phyloP scores from a whole-genome alignment of 1,140 invertebrate genomes.

The Zaprionus camerounensis region DNA sequence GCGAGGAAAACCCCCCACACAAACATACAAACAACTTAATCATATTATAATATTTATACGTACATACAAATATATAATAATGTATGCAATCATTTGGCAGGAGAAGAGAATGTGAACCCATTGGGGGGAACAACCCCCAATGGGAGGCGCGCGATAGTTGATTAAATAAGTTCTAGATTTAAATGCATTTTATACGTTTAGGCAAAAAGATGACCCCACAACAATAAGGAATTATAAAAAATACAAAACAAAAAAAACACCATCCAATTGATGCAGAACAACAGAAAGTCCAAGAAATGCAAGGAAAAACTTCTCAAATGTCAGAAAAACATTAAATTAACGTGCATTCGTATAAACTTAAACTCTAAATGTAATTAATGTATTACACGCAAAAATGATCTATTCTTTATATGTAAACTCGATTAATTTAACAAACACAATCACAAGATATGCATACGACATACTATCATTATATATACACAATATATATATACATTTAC shows the following conservation, averaged over 20 bases:
- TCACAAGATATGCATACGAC: constrained; percentile 1
- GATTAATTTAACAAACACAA: constrained; percentile 30
- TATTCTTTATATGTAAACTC: constrained; percentile 27
- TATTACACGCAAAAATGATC: constrained; percentile 30
- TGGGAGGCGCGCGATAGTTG: constrained; percentile 42
- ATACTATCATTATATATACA: constrained; percentile 16
- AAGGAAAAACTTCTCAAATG: constrained; percentile 8
- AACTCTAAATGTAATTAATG: constrained; percentile 19
- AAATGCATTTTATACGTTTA: constrained; percentile 77
- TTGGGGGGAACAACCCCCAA: neutral
- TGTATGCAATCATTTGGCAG: constrained; percentile 15
- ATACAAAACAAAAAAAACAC: neutral
- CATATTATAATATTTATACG: constrained; percentile 27
- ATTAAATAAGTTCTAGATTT: constrained; percentile 75
- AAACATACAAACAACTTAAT: constrained; percentile 31
- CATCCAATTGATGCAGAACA: constrained; percentile 4
- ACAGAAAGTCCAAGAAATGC: constrained; percentile 19
- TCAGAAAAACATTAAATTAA: constrained; percentile 1
- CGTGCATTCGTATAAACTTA: constrained; percentile 23
- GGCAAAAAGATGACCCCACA: constrained; percentile 32
- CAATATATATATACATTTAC: constrained; percentile 22
- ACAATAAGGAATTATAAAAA: neutral
- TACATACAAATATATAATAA: constrained; percentile 22
- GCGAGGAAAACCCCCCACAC: constrained; percentile 17
- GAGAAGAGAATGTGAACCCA: constrained; percentile 6